Evolutionary conservation across 2,113 vertebrate genomes (phyloP), one percentile per base, ranked within the genome.

Genomic region (Hassar affinis): DNA sequence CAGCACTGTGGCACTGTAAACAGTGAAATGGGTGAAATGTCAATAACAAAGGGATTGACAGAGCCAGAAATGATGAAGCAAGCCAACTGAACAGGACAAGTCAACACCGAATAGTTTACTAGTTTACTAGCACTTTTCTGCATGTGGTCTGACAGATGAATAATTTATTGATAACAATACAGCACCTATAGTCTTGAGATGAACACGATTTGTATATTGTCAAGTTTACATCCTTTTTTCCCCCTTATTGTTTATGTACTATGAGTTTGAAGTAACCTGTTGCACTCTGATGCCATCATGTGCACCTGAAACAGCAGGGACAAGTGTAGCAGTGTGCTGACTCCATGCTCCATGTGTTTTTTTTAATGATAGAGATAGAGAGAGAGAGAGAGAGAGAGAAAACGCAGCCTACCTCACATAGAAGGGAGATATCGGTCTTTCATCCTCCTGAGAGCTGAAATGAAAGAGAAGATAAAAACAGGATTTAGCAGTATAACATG

Each of bases 351-450:
- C 1, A 11, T 35, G 45, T 45, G 27, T 74, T 18, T 11, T 33
- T 11, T 8, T 8, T 33, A 33, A 33, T 7, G 27, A 42, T 25
- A 68, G 18, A 38, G 15, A 20, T 6, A 45, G 33, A 68, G 62
- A 64, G 14, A 81, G 33, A 81, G 59, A 80, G 61, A 27, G 47
- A 68, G 17, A 45, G 14, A 66, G 38, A 54, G 27, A 22, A 54
- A 15, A 35, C 10, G 22, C 80, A 81, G 61, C 90, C 91, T 96
- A 98, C 96, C 97, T 97, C 90, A 97, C 91, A 81, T 95, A 99
- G 93, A 98, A 98, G 66, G 97, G 95, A 91, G 96, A 97, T 90
- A 96, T 93, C 54, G 96, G 95, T 85, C 96, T 93, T 83, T 96
- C 96, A 78, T 97, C 95, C 80, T 97, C 96, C 86, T 95, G 94